Conservation (phyloP, 2,797 vertebrate species). For the Nannoperca obscura region DNA sequence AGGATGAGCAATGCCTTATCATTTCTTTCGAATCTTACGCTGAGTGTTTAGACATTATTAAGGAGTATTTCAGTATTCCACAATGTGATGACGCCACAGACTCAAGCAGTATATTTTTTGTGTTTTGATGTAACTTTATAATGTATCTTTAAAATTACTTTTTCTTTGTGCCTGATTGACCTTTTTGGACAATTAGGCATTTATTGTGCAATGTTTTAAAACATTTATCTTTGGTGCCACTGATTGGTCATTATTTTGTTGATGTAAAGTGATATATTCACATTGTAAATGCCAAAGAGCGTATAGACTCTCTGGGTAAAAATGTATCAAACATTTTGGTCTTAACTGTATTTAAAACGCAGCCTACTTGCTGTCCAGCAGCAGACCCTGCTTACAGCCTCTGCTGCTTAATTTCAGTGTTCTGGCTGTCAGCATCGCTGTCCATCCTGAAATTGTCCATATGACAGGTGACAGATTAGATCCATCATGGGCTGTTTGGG, state of each 20-base stretch:
- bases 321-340: slow-evolving; percentile 6
- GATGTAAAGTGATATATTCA: neutral
- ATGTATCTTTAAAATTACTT: slow-evolving; percentile 3
- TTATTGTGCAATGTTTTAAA: neutral
- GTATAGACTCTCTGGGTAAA: neutral
- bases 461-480: slow-evolving; percentile 80
- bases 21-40: slow-evolving; percentile 41
- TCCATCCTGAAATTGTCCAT: slow-evolving; percentile 65
- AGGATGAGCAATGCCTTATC: slow-evolving; percentile 33
- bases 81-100: slow-evolving; percentile 13
- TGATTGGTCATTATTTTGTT: neutral
- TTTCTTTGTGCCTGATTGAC: neutral
- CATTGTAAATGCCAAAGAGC: neutral
- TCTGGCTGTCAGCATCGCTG: slow-evolving; percentile 69
- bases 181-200: neutral
- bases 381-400: slow-evolving; percentile 18
- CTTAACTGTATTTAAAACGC: slow-evolving; percentile 3
- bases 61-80: slow-evolving; percentile 20
- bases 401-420: slow-evolving; percentile 57
- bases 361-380: slow-evolving; percentile 7
- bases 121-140: slow-evolving; percentile 1
- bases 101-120: slow-evolving; percentile 4
- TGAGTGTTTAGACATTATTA: slow-evolving; percentile 35
- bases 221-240: neutral
- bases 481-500: slow-evolving; percentile 68